Base-by-base conservation (phyloP, 2,113 vertebrate species). In the Nestor notabilis region DNA sequence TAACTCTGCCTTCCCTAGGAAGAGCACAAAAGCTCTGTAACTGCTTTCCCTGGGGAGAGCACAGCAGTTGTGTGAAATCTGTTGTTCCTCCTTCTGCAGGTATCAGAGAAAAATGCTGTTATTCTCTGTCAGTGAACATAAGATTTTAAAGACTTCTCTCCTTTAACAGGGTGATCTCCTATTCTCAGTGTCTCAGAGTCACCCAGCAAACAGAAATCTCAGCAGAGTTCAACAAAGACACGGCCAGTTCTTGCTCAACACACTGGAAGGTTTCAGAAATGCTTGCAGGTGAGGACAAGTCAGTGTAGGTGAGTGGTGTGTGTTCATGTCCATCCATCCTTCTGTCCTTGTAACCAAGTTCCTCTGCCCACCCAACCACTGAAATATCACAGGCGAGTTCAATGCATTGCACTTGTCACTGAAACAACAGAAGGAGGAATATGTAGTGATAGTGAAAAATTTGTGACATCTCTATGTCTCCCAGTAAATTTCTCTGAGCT, bases 221-320 rank as follows among this genome's bases (percentile, higher is more conserved):
- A 92, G 90, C 79, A 98, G 93, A 95, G 92, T 71, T 71, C 61
- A 95, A 90, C 94, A 93, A 96, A 97, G 33, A 85, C 95, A 97
- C 19, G 97, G 97, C 50, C 97, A 80, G 5, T 98, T 99, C 96
- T 98, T 99, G 41, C 97, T 99, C 46, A 98, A 95, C 77, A 96
- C 98, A 9, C 96, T 99, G 93, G 91, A 99, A 81, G 98, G 98
- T 94, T 99, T 99, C 97, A 98, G 98, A 90, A 99, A 98, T 71
- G 99, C 99, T 92, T 99, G 99, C 98, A 99, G 99, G 99, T 99
- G 87, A 98, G 98, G 92, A 49, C 37, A 76, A 63, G 55, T 39
- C 15, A 6, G 10, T 16, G 31, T 1, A 4, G 3, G n/a, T 82
- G 50, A 18, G 10, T 64, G 18, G 5, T 72, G 27, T 47, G 23